These are phyloP conservation scores for Mus spicilegus DNA, from an alignment of 2,113 vertebrate genomes.

Conservation along the genomic window DNA sequence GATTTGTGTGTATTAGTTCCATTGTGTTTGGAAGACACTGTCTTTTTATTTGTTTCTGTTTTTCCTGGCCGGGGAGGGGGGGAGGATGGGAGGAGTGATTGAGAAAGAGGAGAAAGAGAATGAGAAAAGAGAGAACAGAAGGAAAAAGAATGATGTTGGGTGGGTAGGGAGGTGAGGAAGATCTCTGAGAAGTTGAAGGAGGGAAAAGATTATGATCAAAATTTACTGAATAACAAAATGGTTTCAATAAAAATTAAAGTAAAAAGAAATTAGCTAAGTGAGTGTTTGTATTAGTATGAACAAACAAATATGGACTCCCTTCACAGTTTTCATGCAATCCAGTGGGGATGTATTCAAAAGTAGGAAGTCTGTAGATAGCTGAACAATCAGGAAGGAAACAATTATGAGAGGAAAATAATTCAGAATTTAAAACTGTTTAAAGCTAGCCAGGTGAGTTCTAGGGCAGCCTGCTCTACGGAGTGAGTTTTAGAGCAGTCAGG, in stretches of 20 bases:
- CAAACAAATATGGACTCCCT: slow-evolving; percentile 44
- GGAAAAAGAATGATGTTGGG: too few species aligned
- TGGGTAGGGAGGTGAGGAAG: not conserved
- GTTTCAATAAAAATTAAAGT: not conserved
- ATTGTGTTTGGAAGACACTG: not conserved
- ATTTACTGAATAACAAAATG: not conserved
- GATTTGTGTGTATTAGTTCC: not conserved
- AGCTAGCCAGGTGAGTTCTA: too few species aligned
- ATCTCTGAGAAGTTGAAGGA: not conserved
- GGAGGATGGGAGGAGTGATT: not conserved
- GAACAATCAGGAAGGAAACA: slow-evolving; percentile 51
- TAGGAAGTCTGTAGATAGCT: slow-evolving; percentile 56
- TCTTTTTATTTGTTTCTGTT: not conserved
- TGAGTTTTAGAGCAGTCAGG: too few species aligned
- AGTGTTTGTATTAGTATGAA: slow-evolving; percentile 44
- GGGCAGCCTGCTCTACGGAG: too few species aligned
- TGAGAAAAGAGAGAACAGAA: not conserved
- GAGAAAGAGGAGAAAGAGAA: not conserved
- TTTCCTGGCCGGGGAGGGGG: too few species aligned
- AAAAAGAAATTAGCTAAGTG: not conserved
- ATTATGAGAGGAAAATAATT: slow-evolving; percentile 54
- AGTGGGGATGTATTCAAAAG: slow-evolving; percentile 61
- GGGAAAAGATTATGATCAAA: not conserved
- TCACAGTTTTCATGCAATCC: slow-evolving; percentile 59
- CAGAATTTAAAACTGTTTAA: slow-evolving; percentile 24